Base-by-base conservation (phyloP, 2,113 vertebrate species). In the Gymnarchus niloticus region DNA sequence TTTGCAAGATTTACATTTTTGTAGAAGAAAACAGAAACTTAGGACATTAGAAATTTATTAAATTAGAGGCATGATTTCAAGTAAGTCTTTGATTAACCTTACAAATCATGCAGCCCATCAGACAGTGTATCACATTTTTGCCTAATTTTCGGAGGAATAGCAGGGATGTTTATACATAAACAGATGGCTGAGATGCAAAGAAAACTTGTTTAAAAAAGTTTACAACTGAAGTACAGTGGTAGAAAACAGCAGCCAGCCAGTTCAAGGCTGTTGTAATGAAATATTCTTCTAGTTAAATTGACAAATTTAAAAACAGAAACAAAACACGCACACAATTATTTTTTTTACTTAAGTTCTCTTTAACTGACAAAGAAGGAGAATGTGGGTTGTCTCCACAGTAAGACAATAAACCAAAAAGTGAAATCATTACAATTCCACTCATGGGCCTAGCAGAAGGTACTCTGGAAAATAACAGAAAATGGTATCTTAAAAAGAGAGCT, bases 401-500 rank as follows among this genome's bases (percentile, higher is more conserved):
- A n/a, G 44, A n/a, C 76, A 78, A 7, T 78, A 21, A 37, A 48
- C 14, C 46, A n/a, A 46, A 78, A 78, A 78, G 44, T 48, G 17
- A 78, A 78, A 54, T 54, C 52, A 54, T 78, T 48, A 78, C 44
- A 44, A 78, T 78, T 78, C 44, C 76, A 78, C 37, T 78, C 41
- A 78, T 23, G 44, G 41, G 8, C 37, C 21, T 48, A 21, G 8
- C 21, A 46, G 76, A 48, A 78, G 41, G 76, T 48, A 48, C 17
- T 48, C 44, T 46, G 76, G 23, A 48, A 78, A 78, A 23, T 48
- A 19, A n/a, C 19, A 78, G 41, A 78, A 78, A 78, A 78, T 78
- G 46, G 23, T 17, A 78, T n/a, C 44, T 48, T 78, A 48, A 78
- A 78, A 48, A 6, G 0, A 6, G 5, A 73, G n/a, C n/a, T n/a